Base-by-base conservation (phyloP, 2,888 invertebrate species). In the Drosophila yooni region DNA sequence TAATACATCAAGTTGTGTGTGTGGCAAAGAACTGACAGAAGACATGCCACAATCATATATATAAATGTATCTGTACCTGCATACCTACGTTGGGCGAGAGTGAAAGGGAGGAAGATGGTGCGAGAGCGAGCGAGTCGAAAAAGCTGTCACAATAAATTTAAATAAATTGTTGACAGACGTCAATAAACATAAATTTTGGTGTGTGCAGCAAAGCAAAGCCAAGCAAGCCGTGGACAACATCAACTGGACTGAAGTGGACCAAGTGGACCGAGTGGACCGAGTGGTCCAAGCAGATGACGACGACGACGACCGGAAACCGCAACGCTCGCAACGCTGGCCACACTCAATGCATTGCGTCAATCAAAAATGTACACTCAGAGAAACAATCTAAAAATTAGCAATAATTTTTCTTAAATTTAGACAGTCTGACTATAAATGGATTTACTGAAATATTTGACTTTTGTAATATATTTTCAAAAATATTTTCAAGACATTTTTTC, bases 151-250 rank as follows among this genome's bases (percentile, higher is more conserved):
- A 88, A 90, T 88, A 88, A 88, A 90, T 88, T 88, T 90, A 90
- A 90, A 88, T 88, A 88, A 88, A 88, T 89, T 89, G 88, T 90
- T 88, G 88, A 90, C 88, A 88, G 84, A 89, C 88, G 89, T 82
- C 87, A 89, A 90, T 88, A 88, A 90, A 88, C 89, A 88, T 88
- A 90, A 88, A 90, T 88, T 83, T 84, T 88, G 72, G 72, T 78
- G 80, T 89, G 80, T 87, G 85, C 89, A 86, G 76, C 82, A 88
- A 87, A 84, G 80, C 85, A 83, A 84, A 76, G 61, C 82, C 54
- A 74, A 65, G 27, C 36, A 27, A 36, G 0, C 10, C 53, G 67
- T 67, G 38, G 36, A 68, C 70, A 56, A 50, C 59, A 18, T 10
- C 43, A 52, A 54, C 43, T 34, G 53, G 50, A 27, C n/a, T 25